A percentile compares a stretch with the other conserved stretches of the same genome.
These are phyloP conservation scores for Rhynchomys soricoides DNA, from an alignment of 2,113 vertebrate genomes.

Conservation along the genomic window DNA sequence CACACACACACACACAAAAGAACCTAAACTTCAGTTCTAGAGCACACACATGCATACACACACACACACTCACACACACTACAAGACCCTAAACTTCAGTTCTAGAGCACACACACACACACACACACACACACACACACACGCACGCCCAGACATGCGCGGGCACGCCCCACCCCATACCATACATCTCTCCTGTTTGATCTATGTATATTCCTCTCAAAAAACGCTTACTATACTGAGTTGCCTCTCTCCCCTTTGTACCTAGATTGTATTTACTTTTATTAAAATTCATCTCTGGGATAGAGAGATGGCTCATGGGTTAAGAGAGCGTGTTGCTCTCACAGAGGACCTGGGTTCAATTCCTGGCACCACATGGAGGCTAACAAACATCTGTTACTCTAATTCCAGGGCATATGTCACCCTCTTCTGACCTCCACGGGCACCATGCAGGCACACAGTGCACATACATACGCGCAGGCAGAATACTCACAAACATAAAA, in stretches of 20 bases:
- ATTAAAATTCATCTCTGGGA: neutral
- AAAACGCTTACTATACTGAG: neutral
- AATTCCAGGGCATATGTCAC: neutral
- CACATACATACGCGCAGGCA: neutral
- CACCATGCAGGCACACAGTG: neutral
- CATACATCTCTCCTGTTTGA: neutral
- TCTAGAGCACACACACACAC: neutral
- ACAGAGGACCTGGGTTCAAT: neutral
- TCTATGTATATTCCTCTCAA: neutral
- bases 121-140: too few species aligned
- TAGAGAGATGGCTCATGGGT: neutral
- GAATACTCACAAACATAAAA: neutral
- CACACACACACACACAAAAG: neutral
- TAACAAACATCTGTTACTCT: neutral
- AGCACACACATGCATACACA: too few species aligned
- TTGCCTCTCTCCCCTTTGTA: neutral
- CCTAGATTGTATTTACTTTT: conserved; percentile 19
- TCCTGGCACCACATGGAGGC: neutral
- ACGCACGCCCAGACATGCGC: too few species aligned
- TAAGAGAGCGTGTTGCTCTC: neutral
- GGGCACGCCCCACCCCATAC: too few species aligned
- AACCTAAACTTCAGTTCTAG: neutral
- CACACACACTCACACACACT: too few species aligned
- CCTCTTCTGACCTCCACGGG: neutral
- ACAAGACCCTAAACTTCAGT: neutral